These are phyloP conservation scores for Gandaritis pyraliata DNA, from an alignment of 2,888 invertebrate species.

Conservation along the genomic window DNA sequence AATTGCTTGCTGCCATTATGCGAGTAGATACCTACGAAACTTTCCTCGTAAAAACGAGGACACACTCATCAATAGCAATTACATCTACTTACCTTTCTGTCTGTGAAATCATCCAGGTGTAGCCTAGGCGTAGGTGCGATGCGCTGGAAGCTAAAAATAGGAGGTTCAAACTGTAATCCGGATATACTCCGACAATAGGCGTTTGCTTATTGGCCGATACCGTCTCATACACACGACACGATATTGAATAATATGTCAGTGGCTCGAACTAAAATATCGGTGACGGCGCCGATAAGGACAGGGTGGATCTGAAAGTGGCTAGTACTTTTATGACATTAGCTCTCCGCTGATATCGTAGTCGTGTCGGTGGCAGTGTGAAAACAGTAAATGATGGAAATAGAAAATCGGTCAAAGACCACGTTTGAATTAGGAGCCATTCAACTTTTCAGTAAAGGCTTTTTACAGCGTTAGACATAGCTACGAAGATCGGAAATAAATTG, in stretches of 20 bases:
- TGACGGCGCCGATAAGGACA: no score
- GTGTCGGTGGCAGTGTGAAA: no score
- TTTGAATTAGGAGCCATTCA: slow-evolving; percentile 37
- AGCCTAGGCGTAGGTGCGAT: slow-evolving; percentile 35
- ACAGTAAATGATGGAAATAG: slow-evolving; percentile 49
- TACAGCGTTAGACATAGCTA: slow-evolving; percentile 31
- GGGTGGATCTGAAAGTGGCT: no score
- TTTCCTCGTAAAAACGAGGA: no score
- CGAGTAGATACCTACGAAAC: no score
- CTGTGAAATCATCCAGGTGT: slow-evolving; percentile 24
- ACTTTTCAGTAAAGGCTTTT: slow-evolving; percentile 37
- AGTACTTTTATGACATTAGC: no score
- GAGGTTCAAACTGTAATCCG: slow-evolving; percentile 43
- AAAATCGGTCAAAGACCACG: slow-evolving; percentile 59
- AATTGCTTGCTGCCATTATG: no score
- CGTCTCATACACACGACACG: no score
- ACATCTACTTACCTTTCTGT: background rate
- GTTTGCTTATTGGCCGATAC: no score
- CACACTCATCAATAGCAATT: background rate
- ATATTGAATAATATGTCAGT: no score
- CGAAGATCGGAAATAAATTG: slow-evolving; percentile 34
- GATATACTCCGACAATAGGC: slow-evolving; percentile 42
- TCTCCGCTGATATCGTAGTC: no score
- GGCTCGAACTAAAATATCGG: no score
- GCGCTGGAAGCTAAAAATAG: slow-evolving; percentile 25